Evolutionary conservation across 2,113 vertebrate genomes (phyloP).

Genomic region (Cebidichthys violaceus): DNA sequence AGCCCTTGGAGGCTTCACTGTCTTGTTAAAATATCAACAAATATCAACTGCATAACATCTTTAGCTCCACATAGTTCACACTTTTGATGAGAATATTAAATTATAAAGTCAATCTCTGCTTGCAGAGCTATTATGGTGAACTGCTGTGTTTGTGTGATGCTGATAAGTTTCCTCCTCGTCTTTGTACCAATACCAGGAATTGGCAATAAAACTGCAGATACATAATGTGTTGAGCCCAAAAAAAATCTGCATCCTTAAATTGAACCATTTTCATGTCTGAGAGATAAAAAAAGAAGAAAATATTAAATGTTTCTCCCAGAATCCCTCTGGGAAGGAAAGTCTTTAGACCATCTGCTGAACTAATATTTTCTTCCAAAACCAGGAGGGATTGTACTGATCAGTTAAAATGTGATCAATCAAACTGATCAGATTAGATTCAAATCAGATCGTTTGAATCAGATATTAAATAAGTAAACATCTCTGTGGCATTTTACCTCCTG

Average conservation of each 20-base stretch:
- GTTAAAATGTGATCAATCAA: background rate
- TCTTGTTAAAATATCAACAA: constrained; percentile 21
- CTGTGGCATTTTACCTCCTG: background rate
- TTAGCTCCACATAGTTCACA: constrained; percentile 1
- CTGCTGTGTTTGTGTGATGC: constrained; percentile 21
- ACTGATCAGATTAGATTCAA: background rate
- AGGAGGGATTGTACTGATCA: background rate
- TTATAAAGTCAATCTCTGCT: constrained; percentile 1
- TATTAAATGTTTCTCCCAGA: constrained; percentile 6
- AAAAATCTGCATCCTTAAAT: constrained; percentile 11
- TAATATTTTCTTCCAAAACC: background rate
- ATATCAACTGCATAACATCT: constrained; percentile 5
- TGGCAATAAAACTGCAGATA: constrained; percentile 33
- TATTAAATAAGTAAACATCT: background rate
- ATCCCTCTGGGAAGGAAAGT: constrained; percentile 23
- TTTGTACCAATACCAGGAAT: constrained; percentile 5
- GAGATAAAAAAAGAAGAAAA: background rate
- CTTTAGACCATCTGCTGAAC: constrained; percentile 16
- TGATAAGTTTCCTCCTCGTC: constrained; percentile 15
- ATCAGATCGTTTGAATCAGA: background rate
- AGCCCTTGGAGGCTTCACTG: background rate
- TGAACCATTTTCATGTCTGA: constrained; percentile 18
- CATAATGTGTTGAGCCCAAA: constrained; percentile 10
- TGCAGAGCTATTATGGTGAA: constrained; percentile 10
- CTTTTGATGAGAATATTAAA: constrained; percentile 41